phyloP scores from a whole-genome alignment of 2,888 invertebrate species.

The Nineta flava region DNA sequence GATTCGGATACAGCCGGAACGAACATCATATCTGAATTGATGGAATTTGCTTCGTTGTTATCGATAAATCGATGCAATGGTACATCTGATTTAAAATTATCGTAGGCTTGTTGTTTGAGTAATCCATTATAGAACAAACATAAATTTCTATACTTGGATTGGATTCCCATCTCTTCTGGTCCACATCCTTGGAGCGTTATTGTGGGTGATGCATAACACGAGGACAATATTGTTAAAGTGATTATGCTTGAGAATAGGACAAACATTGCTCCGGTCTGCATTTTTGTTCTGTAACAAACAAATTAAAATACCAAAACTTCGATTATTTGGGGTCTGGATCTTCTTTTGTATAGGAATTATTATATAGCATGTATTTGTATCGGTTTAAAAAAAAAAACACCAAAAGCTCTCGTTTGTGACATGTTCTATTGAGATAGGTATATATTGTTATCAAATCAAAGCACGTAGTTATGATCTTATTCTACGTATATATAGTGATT shows the following conservation, averaged over 20 bases:
- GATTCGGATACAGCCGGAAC: not conserved
- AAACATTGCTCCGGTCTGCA: conserved; percentile 1
- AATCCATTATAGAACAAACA: conserved; percentile 5
- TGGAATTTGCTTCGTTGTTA: not conserved
- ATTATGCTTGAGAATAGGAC: not conserved
- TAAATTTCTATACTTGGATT: conserved; percentile 1
- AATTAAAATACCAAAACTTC: too few relatives aligned
- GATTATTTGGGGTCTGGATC: too few relatives aligned
- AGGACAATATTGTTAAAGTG: not conserved
- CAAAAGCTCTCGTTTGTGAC: too few relatives aligned
- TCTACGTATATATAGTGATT: too few relatives aligned
- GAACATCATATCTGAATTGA: conserved; percentile 1
- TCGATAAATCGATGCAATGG: not conserved
- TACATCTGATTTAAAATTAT: not conserved
- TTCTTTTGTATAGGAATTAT: too few relatives aligned
- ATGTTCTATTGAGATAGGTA: too few relatives aligned
- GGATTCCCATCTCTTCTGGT: conserved; percentile 1
- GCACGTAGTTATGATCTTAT: too few relatives aligned
- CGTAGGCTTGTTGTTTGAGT: conserved; percentile 5
- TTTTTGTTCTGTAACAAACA: not conserved
- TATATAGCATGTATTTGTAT: too few relatives aligned
- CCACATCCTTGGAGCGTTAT: not conserved
- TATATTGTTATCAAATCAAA: too few relatives aligned
- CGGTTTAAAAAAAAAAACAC: too few relatives aligned
- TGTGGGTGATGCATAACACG: not conserved